Conservation (phyloP, 2,888 invertebrate genomes). For the Plusia festucae region DNA sequence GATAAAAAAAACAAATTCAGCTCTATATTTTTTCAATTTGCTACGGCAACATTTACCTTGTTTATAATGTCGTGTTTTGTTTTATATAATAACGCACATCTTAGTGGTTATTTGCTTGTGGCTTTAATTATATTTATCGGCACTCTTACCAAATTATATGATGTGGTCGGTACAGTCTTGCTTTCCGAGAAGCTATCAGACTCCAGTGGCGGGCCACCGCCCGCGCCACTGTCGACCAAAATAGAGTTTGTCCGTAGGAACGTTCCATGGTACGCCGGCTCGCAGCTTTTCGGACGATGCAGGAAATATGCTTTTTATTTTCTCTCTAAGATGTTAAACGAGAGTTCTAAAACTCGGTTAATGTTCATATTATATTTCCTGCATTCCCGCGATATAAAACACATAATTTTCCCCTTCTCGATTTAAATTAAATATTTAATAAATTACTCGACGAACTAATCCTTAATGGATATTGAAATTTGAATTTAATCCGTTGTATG, state of each 20-base stretch:
- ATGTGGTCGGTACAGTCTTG: conserved; percentile 67
- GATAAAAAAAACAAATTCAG: not conserved
- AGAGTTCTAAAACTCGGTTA: conserved; percentile 52
- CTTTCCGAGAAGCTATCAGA: conserved; percentile 72
- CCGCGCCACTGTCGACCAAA: conserved; percentile 70
- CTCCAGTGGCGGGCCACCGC: conserved; percentile 67
- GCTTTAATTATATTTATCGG: conserved; percentile 29
- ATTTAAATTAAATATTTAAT: conserved; percentile 30
- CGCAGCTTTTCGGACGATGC: conserved; percentile 59
- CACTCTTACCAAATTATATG: conserved; percentile 65
- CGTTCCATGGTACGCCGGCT: conserved; percentile 50
- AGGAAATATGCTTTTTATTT: conserved; percentile 71
- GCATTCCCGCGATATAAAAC: conserved; percentile 56
- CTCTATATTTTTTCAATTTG: not conserved
- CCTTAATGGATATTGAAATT: conserved; percentile 36
- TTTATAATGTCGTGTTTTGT: not conserved
- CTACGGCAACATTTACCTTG: not conserved
- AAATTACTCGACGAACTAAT: conserved; percentile 35
- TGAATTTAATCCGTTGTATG: not conserved
- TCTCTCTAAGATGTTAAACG: conserved; percentile 58
- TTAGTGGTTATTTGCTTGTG: no score
- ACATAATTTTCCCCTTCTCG: conserved; percentile 39
- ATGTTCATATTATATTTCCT: conserved; percentile 54
- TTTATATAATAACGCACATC: not conserved
- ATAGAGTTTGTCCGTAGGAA: conserved; percentile 66